Evolutionary conservation across 1,140 invertebrate species (phyloP), one percentile per base, ranked within the genome.

Genomic region (Brachionus angularis): DNA sequence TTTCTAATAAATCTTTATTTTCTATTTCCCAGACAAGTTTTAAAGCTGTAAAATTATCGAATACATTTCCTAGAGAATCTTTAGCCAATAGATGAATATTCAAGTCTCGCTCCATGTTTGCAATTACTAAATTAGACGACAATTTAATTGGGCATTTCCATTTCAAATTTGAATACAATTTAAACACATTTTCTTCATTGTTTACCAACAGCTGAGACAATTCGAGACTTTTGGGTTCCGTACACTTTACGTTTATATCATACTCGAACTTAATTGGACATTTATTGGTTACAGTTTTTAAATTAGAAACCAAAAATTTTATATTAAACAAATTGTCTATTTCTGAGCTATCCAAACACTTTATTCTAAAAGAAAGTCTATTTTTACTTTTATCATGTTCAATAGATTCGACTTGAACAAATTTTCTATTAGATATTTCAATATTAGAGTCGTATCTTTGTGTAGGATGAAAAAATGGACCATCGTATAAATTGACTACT

Each of bases 201-300:
- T 58, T 58, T 29, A 58, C 53, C 12, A 58, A 58, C 33, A 58
- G 39, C 25, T 58, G 53, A 58, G 33, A 58, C 16, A 58, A 36
- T 16, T 39, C 33, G 10, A 58, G 23, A 21, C 25, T 36, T 39
- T 23, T 39, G 2, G 53, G 53, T 0, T 5, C 25, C 3, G 7
- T 10, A 14, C 53, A 58, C 21, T 14, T 25, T 2, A 58, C 53
- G 23, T 14, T 2, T 23, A 58, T 14, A 39, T 36, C 39, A 39
- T 27, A 58, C 2, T 58, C 23, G 36, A 58, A 58, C 25, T 39
- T 39, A 5, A 58, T 29, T n/a, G 53, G 53, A 58, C 53, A 58
- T 58, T 58, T 58, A 39, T 58, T 58, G 23, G 21, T 16, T 14
- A 7, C 2, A 21, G 7, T 58, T 25, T 16, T 16, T 58, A 39